These are phyloP conservation scores for Arizona elegans DNA, from an alignment of 2,113 vertebrate genomes.

Conservation along the genomic window DNA sequence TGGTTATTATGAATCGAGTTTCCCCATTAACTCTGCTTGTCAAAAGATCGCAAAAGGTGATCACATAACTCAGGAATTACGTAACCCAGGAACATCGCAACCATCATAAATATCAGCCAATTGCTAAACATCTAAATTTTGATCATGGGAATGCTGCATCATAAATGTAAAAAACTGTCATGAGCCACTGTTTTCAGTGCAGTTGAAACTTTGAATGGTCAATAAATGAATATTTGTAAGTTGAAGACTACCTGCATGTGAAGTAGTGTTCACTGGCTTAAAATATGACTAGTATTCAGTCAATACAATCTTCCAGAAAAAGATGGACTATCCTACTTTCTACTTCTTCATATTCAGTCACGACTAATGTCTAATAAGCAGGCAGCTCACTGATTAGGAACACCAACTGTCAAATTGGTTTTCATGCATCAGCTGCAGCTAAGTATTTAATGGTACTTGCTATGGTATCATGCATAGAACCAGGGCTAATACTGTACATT, in stretches of 20 bases:
- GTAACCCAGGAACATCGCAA: neutral
- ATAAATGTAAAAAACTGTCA: neutral
- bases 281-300: neutral
- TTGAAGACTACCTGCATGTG: neutral
- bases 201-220: too few relatives aligned
- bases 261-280: neutral
- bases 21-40: neutral
- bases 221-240: too few relatives aligned
- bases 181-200: too few relatives aligned
- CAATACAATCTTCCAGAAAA: neutral
- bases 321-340: neutral
- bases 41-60: neutral
- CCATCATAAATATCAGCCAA: neutral
- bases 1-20: neutral
- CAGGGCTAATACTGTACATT: neutral
- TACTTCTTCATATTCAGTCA: neutral
- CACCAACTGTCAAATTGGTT: neutral
- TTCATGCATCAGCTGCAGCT: neutral
- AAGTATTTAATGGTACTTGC: neutral
- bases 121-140: neutral
- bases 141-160: neutral
- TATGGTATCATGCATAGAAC: neutral
- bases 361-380: neutral
- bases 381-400: neutral
- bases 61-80: neutral